These are phyloP conservation scores for Villa cingulata DNA, from an alignment of 2,888 invertebrate genomes.

Conservation along the genomic window DNA sequence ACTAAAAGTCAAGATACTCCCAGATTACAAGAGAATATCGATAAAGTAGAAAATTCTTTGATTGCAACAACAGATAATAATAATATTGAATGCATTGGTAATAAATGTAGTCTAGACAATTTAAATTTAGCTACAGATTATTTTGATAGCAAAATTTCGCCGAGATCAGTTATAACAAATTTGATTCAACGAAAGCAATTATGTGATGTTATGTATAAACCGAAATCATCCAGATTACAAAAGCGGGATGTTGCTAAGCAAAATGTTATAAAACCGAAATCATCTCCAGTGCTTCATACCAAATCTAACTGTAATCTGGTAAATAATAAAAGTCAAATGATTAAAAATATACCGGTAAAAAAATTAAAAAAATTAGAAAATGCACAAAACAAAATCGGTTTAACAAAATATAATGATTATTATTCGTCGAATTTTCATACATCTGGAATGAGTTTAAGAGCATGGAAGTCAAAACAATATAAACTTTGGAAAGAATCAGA, in stretches of 20 bases:
- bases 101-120: constrained; percentile 10
- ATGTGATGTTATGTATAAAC: constrained; percentile 8
- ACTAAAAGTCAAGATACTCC: neutral
- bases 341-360: neutral
- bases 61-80: no score
- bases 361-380: constrained; percentile 2
- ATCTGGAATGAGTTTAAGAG: constrained; percentile 13
- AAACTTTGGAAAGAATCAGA: constrained; percentile 8
- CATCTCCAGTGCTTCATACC: neutral
- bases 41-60: neutral
- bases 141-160: neutral
- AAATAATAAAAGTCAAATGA: no score
- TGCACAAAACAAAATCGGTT: neutral
- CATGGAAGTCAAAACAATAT: constrained; percentile 14
- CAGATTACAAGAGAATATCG: neutral
- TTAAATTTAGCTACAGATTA: neutral
- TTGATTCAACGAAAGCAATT: constrained; percentile 1
- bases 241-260: no score
- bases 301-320: neutral
- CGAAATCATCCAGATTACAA: constrained; percentile 7
- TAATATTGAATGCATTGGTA: constrained; percentile 13
- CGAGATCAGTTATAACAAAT: neutral
- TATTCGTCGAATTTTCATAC: constrained; percentile 13
- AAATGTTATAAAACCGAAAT: neutral
- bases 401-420: constrained; percentile 6